Percentiles rank a stretch among this genome's conserved stretches.
These are phyloP conservation scores for Chrysomallon squamiferum DNA, from an alignment of 1,140 invertebrate genomes.

Conservation along the genomic window DNA sequence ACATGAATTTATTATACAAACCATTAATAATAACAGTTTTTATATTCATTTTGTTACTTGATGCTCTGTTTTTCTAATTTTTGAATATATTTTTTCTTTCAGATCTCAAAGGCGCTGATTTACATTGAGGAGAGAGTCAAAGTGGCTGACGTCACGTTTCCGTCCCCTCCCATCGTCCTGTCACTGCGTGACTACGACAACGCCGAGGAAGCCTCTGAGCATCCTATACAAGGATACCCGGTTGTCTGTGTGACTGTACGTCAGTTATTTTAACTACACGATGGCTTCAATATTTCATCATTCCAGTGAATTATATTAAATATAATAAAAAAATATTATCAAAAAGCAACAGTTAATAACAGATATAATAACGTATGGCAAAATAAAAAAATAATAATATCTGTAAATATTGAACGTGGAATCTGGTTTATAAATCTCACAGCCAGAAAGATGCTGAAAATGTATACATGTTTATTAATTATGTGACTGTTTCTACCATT, in stretches of 20 bases:
- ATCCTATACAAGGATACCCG: constrained; percentile 61
- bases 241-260: constrained; percentile 64
- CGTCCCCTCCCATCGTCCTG: constrained; percentile 54
- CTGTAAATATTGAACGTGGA: too few relatives aligned
- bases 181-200: constrained; percentile 61
- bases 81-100: constrained; percentile 6
- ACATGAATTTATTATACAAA: not conserved
- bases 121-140: constrained; percentile 60
- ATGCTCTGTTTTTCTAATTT: too few relatives aligned
- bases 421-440: too few relatives aligned
- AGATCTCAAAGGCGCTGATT: constrained; percentile 56
- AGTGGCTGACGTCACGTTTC: constrained; percentile 61
- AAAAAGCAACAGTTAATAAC: too few relatives aligned
- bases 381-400: too few relatives aligned
- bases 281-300: too few relatives aligned
- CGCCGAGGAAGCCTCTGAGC: constrained; percentile 18
- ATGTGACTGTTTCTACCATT: not conserved
- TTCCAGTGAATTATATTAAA: too few relatives aligned
- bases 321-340: too few relatives aligned
- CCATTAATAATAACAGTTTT: constrained; percentile 1
- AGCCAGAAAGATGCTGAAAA: too few relatives aligned
- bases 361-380: too few relatives aligned
- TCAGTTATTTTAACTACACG: too few relatives aligned
- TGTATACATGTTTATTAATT: too few relatives aligned
- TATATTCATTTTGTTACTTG: not conserved